These are phyloP conservation scores for Argyrosomus regius DNA, from an alignment of 2,797 vertebrate genomes.

Conservation along the genomic window DNA sequence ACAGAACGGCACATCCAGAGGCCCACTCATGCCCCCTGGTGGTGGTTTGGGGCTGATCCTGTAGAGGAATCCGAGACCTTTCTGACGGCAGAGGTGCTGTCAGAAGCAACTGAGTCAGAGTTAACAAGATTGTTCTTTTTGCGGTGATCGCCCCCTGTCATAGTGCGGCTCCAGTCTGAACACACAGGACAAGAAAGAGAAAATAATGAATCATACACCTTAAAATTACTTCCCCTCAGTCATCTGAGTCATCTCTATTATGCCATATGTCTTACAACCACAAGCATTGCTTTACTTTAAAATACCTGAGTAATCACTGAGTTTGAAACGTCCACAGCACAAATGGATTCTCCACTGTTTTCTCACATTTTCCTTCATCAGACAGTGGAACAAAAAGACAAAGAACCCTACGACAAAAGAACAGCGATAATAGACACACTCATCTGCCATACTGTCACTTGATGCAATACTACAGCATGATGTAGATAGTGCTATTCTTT, in stretches of 20 bases:
- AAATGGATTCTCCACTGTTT: slow-evolving; percentile 89
- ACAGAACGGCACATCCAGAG: background rate
- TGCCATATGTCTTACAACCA: background rate
- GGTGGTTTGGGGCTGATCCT: slow-evolving; percentile 23
- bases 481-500: background rate
- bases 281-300: background rate
- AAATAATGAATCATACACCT: background rate
- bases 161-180: slow-evolving; percentile 86
- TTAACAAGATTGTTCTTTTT: slow-evolving; percentile 70
- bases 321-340: slow-evolving; percentile 84
- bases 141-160: slow-evolving; percentile 49
- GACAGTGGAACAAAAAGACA: slow-evolving; percentile 92
- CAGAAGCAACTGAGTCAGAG: slow-evolving; percentile 73
- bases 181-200: slow-evolving; percentile 24
- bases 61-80: slow-evolving; percentile 75
- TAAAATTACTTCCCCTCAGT: background rate
- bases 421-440: background rate
- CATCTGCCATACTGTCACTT: background rate
- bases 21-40: slow-evolving; percentile 53
- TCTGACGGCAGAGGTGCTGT: slow-evolving; percentile 75
- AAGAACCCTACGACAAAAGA: slow-evolving; percentile 86
- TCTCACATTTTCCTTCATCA: slow-evolving; percentile 92
- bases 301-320: slow-evolving; percentile 84
- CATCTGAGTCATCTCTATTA: background rate
- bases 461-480: background rate